phyloP scores from a whole-genome alignment of 2,888 invertebrate genomes.

The Tenthredo notha region DNA sequence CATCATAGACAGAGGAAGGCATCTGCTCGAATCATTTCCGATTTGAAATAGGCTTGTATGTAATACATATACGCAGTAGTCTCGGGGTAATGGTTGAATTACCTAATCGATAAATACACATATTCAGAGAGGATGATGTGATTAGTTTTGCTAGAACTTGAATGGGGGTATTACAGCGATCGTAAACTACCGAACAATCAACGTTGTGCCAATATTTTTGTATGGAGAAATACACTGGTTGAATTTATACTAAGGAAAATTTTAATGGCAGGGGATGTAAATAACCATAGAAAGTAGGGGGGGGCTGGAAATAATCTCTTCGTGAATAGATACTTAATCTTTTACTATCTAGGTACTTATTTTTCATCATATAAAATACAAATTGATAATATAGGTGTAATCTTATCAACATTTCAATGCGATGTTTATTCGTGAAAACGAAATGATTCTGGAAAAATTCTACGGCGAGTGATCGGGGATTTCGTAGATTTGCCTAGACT shows the following conservation, averaged over 20 bases:
- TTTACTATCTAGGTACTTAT: not conserved
- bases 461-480: not conserved
- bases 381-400: not conserved
- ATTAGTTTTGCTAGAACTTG: slow-evolving; percentile 1
- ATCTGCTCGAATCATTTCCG: slow-evolving; percentile 36
- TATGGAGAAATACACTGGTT: not conserved
- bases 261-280: not conserved
- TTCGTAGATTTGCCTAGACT: not conserved
- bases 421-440: not conserved
- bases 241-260: not conserved
- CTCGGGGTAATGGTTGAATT: slow-evolving; percentile 1
- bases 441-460: not conserved
- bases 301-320: not conserved
- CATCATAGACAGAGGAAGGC: slow-evolving; percentile 24
- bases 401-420: not conserved
- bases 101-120: not conserved
- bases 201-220: not conserved
- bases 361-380: not conserved
- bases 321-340: not conserved
- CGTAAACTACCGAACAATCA: not conserved
- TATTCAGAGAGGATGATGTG: not conserved
- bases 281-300: not conserved
- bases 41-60: not conserved
- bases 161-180: not conserved
- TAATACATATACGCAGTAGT: not conserved